These are phyloP conservation scores for Electrona antarctica DNA, from an alignment of 2,113 vertebrate species.

Conservation along the genomic window DNA sequence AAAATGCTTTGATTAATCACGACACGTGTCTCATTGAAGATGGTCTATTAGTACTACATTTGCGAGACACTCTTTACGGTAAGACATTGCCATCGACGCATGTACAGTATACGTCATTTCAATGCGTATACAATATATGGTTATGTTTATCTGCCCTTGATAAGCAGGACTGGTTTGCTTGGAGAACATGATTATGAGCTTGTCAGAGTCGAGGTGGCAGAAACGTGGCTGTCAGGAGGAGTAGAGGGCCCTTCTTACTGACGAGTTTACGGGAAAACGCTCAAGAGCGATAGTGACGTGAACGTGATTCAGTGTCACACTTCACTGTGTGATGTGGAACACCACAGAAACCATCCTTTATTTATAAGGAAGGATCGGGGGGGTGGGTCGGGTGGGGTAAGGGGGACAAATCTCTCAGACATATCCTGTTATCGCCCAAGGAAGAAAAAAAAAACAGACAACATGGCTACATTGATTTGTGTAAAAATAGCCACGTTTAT, in stretches of 20 bases:
- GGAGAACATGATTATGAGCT: constrained; percentile 54
- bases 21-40: too few relatives aligned
- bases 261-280: constrained; percentile 59
- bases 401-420: constrained; percentile 35
- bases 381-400: too few relatives aligned
- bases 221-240: constrained; percentile 39
- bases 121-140: constrained; percentile 19
- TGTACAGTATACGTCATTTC: too few relatives aligned
- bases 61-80: too few relatives aligned
- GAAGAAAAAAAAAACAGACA: background rate
- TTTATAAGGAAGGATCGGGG: constrained; percentile 43
- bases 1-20: background rate
- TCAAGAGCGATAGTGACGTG: constrained; percentile 53
- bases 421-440: constrained; percentile 13
- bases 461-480: constrained; percentile 15
- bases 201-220: constrained; percentile 47
- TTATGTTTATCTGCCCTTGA: constrained; percentile 62
- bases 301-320: constrained; percentile 61
- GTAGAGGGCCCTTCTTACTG: constrained; percentile 47
- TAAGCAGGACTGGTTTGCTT: constrained; percentile 57
- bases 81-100: too few relatives aligned
- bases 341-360: constrained; percentile 48
- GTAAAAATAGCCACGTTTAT: constrained; percentile 43
- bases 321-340: constrained; percentile 54
- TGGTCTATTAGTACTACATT: too few relatives aligned